These are phyloP conservation scores for Caranx melampygus DNA, from an alignment of 2,113 vertebrate genomes.

Conservation along the genomic window DNA sequence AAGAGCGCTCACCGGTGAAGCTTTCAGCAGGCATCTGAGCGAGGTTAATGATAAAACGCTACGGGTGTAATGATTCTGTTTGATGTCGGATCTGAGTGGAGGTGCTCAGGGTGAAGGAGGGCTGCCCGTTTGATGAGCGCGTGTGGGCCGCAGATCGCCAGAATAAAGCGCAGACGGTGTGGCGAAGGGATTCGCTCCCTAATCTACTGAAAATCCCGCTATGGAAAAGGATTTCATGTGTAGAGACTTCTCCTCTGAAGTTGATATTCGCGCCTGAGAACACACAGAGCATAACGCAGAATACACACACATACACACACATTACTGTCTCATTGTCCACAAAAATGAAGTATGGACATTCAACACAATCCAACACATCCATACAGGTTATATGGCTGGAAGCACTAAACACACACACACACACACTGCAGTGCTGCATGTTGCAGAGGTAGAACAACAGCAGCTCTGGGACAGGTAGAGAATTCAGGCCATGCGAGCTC, in stretches of 20 bases:
- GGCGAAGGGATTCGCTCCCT: constrained; percentile 55
- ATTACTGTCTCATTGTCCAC: constrained; percentile 21
- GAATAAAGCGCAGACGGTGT: constrained; percentile 19
- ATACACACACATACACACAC: constrained; percentile 8
- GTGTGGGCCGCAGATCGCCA: constrained; percentile 46
- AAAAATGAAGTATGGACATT: constrained; percentile 12
- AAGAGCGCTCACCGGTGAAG: constrained; percentile 34
- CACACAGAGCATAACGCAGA: constrained; percentile 2
- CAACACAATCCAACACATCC: constrained; percentile 17
- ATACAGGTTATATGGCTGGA: constrained; percentile 8
- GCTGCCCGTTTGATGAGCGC: constrained; percentile 49
- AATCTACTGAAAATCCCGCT: constrained; percentile 59
- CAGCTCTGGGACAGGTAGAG: constrained; percentile 57
- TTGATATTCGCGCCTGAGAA: constrained; percentile 39
- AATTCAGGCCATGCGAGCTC: constrained; percentile 70
- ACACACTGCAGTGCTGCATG: constrained; percentile 77
- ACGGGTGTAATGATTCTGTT: constrained; percentile 50
- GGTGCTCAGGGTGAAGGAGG: constrained; percentile 48
- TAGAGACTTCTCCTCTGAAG: constrained; percentile 43
- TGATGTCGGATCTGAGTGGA: constrained; percentile 64
- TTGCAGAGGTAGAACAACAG: constrained; percentile 76
- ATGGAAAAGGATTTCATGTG: constrained; percentile 57
- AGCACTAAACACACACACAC: constrained; percentile 18
- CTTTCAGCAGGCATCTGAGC: constrained; percentile 45
- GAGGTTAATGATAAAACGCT: constrained; percentile 63